Base-by-base conservation (phyloP, 2,888 invertebrate species). In the Eupithecia centaureata region DNA sequence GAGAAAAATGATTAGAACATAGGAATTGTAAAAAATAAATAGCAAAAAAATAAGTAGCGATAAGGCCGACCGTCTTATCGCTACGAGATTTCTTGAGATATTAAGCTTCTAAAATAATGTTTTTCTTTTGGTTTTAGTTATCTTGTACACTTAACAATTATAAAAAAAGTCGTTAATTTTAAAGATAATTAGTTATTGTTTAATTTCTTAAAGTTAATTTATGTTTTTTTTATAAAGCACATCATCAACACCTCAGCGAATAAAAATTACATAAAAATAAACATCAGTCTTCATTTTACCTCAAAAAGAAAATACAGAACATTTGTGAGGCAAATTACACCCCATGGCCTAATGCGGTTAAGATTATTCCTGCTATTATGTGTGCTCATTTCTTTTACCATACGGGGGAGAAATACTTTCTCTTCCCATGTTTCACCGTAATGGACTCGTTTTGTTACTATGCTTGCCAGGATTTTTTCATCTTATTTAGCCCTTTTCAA, bases 241-340 rank as follows among this genome's bases (percentile, higher is more conserved):
- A 33, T 38, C 59, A 52, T 62, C 61, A 65, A 64, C 67, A 73
- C 69, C 65, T 70, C 63, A 52, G 61, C 38, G 61, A 59, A 66
- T 68, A 65, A 67, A 76, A 67, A 70, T 67, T 75, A 70, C 72
- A 75, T 79, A 79, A 80, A 80, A 76, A 77, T 74, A 25, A 76
- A 70, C 80, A 79, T 76, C 79, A 78, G 63, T 67, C 72, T 68
- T 60, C 75, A 73, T 81, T 76, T 74, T 73, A 68, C 60, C 73
- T 76, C 67, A 72, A 77, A 72, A 77, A 72, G 73, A 74, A 82
- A 80, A 81, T 75, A 76, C 69, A 78, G 78, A 79, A 78, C 84
- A 86, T 88, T 88, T 88, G 86, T 81, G 75, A 86, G 75, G 83
- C 86, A 90, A 89, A 89, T 89, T 88, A 86, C 85, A 76, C 78